Conservation (phyloP, 2,113 vertebrate genomes). For the Cochlearius cochlearius region DNA sequence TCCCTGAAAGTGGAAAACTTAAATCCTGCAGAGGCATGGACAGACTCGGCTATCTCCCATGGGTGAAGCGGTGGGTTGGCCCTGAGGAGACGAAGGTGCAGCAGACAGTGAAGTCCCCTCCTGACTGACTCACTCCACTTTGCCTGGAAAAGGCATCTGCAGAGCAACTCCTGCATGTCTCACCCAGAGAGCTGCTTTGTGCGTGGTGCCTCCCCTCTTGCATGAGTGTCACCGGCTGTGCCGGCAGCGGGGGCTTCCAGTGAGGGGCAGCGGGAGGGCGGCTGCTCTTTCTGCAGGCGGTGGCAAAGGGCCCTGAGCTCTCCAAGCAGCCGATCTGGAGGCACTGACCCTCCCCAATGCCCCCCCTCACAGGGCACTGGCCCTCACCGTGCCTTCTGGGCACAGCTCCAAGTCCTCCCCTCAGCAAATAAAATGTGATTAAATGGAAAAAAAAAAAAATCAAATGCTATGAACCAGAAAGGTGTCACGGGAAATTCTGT, state of each 20-base stretch:
- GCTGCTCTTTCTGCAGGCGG: neutral
- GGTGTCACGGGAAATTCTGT: neutral
- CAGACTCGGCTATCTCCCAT: neutral
- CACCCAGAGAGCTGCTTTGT: neutral
- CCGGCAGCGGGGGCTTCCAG: neutral
- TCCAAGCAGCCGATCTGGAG: neutral
- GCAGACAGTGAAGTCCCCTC: neutral
- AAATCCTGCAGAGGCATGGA: neutral
- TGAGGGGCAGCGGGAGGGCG: rapidly evolving
- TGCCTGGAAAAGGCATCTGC: neutral
- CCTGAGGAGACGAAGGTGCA: neutral
- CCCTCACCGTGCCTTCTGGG: neutral
- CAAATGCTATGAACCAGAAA: neutral
- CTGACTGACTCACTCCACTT: neutral
- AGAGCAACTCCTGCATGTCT: neutral
- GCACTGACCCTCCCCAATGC: neutral
- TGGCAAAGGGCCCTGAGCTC: neutral
- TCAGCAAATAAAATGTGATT: neutral
- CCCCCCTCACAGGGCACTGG: rapidly evolving
- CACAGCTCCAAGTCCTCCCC: neutral
- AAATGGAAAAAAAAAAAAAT: neutral
- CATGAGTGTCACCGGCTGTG: rapidly evolving
- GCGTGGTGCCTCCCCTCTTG: neutral
- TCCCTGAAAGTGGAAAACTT: neutral
- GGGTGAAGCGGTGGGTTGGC: neutral